Evolutionary conservation across 2,888 invertebrate genomes (phyloP).

Genomic region (Macrosiphum euphorbiae): DNA sequence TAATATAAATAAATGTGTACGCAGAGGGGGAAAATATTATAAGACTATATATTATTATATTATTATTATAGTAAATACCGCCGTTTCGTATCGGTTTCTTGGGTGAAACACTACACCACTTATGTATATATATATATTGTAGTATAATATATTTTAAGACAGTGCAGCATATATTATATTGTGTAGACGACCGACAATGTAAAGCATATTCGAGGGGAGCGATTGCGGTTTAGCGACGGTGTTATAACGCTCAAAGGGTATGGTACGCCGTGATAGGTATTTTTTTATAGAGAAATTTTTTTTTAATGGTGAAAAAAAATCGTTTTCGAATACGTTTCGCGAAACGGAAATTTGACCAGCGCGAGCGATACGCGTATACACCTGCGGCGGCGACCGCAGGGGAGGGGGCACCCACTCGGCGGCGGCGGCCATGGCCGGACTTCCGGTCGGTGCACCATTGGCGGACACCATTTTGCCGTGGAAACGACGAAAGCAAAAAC

Average conservation of each 20-base stretch:
- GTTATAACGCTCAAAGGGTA: background rate
- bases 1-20: background rate
- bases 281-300: background rate
- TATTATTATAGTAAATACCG: background rate
- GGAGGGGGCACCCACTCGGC: background rate
- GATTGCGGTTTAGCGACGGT: constrained; percentile 1
- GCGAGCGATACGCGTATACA: background rate
- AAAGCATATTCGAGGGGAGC: background rate
- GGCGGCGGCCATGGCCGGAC: constrained; percentile 58
- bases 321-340: background rate
- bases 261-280: background rate
- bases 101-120: constrained; percentile 25
- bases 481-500: background rate
- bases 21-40: background rate
- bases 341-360: background rate
- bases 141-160: background rate
- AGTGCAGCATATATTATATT: background rate
- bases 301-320: background rate
- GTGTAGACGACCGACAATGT: background rate
- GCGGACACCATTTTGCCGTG: constrained; percentile 57
- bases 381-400: background rate
- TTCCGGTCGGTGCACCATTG: constrained; percentile 61
- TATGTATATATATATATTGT: too few relatives aligned
- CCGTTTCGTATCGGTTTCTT: constrained; percentile 37
- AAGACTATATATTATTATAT: background rate